These are phyloP conservation scores for Drosophila paramelanica DNA, from an alignment of 2,888 invertebrate species.

Conservation along the genomic window DNA sequence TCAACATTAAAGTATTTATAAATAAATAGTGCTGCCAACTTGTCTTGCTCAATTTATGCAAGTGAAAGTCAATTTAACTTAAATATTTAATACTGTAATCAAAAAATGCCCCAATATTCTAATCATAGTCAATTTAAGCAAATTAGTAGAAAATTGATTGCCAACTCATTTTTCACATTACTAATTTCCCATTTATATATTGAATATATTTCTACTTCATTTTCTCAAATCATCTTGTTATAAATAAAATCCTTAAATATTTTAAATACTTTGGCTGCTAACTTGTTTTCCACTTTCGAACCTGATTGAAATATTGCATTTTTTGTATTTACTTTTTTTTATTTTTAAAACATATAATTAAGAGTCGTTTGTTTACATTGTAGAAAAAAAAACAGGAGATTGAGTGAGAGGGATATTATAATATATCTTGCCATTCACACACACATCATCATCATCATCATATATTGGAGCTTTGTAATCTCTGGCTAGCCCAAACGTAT, in stretches of 20 bases:
- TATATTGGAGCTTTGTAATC: constrained; percentile 21
- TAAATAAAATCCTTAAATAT: too few relatives aligned
- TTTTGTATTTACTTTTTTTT: constrained; percentile 46
- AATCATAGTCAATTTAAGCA: too few relatives aligned
- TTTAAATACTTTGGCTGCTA: not conserved
- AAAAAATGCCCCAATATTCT: too few relatives aligned
- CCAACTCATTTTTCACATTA: too few relatives aligned
- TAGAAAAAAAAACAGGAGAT: constrained; percentile 58
- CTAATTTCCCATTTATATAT: too few relatives aligned
- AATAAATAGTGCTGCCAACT: not conserved
- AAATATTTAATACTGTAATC: too few relatives aligned
- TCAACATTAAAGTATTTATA: not conserved
- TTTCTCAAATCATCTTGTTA: too few relatives aligned
- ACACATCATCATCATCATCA: constrained; percentile 12
- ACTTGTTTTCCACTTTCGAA: not conserved
- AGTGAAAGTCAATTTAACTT: too few relatives aligned
- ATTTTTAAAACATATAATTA: constrained; percentile 70
- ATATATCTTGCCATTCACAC: constrained; percentile 35
- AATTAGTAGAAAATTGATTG: too few relatives aligned
- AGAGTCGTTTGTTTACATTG: constrained; percentile 72
- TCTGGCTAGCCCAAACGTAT: constrained; percentile 15
- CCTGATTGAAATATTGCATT: not conserved
- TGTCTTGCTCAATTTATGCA: not conserved
- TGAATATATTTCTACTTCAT: too few relatives aligned
- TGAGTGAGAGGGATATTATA: constrained; percentile 32